Conservation (phyloP, 2,113 vertebrate species). For the Vicugna pacos region DNA sequence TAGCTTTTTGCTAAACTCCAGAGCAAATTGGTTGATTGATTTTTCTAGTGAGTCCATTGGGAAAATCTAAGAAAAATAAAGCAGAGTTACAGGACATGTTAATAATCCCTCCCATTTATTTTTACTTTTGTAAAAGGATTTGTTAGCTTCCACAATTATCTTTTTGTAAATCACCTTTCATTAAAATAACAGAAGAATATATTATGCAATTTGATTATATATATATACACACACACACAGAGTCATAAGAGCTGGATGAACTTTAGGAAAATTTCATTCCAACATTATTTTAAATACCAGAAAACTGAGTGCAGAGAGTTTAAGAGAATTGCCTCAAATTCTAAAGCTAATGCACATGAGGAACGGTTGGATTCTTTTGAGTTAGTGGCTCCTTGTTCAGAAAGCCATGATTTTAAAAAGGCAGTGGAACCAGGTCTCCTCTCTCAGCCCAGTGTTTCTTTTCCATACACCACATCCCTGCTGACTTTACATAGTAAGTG, state of each 20-base stretch:
- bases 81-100: not conserved
- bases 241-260: not conserved
- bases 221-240: not conserved
- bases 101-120: not conserved
- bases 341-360: fast-evolving
- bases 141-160: not conserved
- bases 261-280: not conserved
- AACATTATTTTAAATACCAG: not conserved
- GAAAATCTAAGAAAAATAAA: conserved; percentile 61
- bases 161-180: not conserved
- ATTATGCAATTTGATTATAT: not conserved
- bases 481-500: not conserved
- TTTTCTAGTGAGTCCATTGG: conserved; percentile 85
- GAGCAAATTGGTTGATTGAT: conserved; percentile 88
- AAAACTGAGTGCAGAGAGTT: not conserved
- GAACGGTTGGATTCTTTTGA: not conserved
- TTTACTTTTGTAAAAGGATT: not conserved
- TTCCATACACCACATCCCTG: not conserved
- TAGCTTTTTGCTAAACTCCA: conserved; percentile 87
- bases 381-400: too few relatives aligned
- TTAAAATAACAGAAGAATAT: not conserved
- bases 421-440: not conserved
- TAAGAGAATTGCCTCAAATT: not conserved
- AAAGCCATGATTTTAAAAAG: not conserved
- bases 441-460: not conserved